Percentiles rank a stretch among this genome's conserved stretches.
phyloP scores from a whole-genome alignment of 1,140 invertebrate species.

The Rhopalosiphum maidis region DNA sequence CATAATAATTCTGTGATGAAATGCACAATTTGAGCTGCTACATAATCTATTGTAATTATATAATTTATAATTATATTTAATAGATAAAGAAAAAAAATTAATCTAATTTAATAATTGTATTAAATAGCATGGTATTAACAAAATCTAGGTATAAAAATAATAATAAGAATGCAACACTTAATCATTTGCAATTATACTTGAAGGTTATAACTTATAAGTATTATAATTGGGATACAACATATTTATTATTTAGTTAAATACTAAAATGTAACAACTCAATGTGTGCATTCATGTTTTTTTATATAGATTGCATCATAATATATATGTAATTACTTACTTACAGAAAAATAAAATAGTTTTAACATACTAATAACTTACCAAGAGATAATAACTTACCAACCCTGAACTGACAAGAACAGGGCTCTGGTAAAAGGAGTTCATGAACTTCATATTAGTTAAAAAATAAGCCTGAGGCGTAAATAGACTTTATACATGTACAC shows the following conservation, averaged over 20 bases:
- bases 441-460: constrained; percentile 50
- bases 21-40: constrained; percentile 41
- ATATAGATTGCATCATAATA: constrained; percentile 19
- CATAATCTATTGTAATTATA: neutral
- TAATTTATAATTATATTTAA: constrained; percentile 2
- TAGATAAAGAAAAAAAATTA: constrained; percentile 21
- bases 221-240: neutral
- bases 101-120: constrained; percentile 17
- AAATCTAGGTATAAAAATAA: neutral
- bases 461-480: constrained; percentile 27
- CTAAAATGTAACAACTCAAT: constrained; percentile 31
- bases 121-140: neutral
- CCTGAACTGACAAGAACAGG: constrained; percentile 57
- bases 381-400: constrained; percentile 57
- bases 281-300: constrained; percentile 18
- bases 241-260: constrained; percentile 28
- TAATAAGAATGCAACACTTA: neutral
- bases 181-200: neutral
- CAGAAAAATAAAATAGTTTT: constrained; percentile 28
- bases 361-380: constrained; percentile 54
- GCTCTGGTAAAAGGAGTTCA: constrained; percentile 54
- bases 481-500: constrained; percentile 2
- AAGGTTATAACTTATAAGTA: neutral
- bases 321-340: constrained; percentile 38
- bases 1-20: constrained; percentile 21